Percentiles rank a stretch among this genome's conserved stretches.
These are phyloP conservation scores for Cotesia typhae DNA, from an alignment of 1,140 invertebrate genomes.

Conservation along the genomic window DNA sequence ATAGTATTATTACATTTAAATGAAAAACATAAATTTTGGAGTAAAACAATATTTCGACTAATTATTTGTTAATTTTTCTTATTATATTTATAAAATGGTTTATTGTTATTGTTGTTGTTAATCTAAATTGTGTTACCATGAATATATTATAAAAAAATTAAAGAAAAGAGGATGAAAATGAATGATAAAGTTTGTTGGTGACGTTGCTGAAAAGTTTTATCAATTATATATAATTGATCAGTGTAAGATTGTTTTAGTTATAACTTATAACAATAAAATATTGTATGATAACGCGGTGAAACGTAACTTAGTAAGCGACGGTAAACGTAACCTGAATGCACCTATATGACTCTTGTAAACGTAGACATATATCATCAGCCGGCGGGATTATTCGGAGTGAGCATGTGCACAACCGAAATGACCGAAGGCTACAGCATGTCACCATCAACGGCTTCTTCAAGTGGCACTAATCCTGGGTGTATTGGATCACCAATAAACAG, in stretches of 20 bases:
- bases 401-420: slow-evolving; percentile 65
- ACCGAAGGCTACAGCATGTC: slow-evolving; percentile 62
- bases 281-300: background rate
- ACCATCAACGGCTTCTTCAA: slow-evolving; percentile 60
- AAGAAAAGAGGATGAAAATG: too few relatives aligned
- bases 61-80: background rate
- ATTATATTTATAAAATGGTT: too few relatives aligned
- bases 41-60: background rate
- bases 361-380: slow-evolving; percentile 34
- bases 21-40: too few relatives aligned
- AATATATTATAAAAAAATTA: too few relatives aligned
- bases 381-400: slow-evolving; percentile 38
- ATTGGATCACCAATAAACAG: slow-evolving; percentile 40
- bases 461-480: slow-evolving; percentile 54
- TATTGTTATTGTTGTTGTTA: too few relatives aligned
- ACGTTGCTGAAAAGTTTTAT: too few relatives aligned
- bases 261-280: slow-evolving; percentile 1
- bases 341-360: slow-evolving; percentile 38
- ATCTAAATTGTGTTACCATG: too few relatives aligned
- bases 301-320: slow-evolving; percentile 19
- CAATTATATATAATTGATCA: background rate
- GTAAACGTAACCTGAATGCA: slow-evolving; percentile 18
- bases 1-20: background rate
- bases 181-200: too few relatives aligned
- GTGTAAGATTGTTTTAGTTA: background rate